Conservation (phyloP, 2,797 vertebrate genomes). For the Acanthurus tractus region DNA sequence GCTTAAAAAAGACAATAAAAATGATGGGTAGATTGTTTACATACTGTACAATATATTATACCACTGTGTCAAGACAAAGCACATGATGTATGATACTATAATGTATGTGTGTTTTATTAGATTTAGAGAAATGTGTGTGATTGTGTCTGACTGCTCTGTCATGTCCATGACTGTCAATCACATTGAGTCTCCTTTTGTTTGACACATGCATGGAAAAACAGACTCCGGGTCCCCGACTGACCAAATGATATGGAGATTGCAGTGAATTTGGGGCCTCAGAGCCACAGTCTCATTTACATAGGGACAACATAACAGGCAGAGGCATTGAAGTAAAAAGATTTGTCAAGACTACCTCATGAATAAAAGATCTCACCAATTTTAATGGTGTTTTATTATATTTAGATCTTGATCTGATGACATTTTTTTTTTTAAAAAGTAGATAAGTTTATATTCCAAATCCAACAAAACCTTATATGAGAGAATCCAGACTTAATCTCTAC, state of each 20-base stretch:
- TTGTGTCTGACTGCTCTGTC: conserved; percentile 4
- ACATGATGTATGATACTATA: not conserved
- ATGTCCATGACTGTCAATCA: conserved; percentile 49
- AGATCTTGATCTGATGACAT: conserved; percentile 12
- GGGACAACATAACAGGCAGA: conserved; percentile 72
- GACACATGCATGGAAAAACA: conserved; percentile 33
- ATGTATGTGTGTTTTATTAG: conserved; percentile 3
- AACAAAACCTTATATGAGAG: conserved; percentile 9
- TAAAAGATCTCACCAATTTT: conserved; percentile 75
- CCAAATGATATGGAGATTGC: conserved; percentile 81
- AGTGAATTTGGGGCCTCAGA: conserved; percentile 55
- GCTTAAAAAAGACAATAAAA: conserved; percentile 3
- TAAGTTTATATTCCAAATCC: conserved; percentile 10
- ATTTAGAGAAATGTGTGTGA: not conserved
- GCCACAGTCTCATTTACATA: conserved; percentile 78
- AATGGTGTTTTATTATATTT: conserved; percentile 75
- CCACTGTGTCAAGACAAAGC: not conserved
- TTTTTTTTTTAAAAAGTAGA: not conserved
- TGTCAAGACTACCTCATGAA: conserved; percentile 77
- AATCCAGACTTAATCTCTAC: conserved; percentile 7
- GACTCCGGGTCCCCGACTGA: conserved; percentile 41
- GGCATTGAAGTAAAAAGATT: conserved; percentile 76
- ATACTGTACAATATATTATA: not conserved
- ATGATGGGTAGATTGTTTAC: conserved; percentile 1
- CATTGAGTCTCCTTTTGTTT: conserved; percentile 40